Evolutionary conservation across 2,888 invertebrate species (phyloP).

Genomic region (Patella depressa): DNA sequence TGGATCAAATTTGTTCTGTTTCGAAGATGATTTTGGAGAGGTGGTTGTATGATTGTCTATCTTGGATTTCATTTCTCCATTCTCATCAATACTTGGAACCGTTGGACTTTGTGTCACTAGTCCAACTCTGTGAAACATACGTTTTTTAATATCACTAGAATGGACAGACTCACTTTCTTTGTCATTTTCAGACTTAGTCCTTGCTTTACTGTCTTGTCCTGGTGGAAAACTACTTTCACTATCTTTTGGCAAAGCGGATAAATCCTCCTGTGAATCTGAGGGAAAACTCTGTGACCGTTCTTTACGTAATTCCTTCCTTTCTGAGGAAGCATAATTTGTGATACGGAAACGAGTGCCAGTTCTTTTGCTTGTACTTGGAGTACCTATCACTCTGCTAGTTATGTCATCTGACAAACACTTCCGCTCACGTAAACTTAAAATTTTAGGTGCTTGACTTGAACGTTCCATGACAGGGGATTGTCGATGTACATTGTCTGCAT

Average conservation of each 20-base stretch:
- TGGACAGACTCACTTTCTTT: constrained; percentile 2
- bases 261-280: constrained; percentile 30
- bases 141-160: background rate
- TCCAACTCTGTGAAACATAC: background rate
- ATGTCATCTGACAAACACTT: constrained; percentile 49
- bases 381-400: constrained; percentile 30
- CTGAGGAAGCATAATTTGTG: background rate
- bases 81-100: constrained; percentile 5
- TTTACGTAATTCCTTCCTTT: constrained; percentile 31
- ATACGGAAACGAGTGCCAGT: constrained; percentile 20
- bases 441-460: constrained; percentile 32
- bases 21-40: background rate
- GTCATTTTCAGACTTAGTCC: constrained; percentile 32
- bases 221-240: constrained; percentile 30
- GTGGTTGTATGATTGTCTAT: background rate
- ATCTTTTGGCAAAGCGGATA: constrained; percentile 32
- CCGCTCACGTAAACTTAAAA: constrained; percentile 36
- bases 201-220: constrained; percentile 40
- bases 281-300: constrained; percentile 40
- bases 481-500: constrained; percentile 26
- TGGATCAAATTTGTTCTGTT: background rate
- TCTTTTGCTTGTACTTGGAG: constrained; percentile 15
- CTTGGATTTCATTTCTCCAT: constrained; percentile 14
- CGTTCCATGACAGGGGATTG: constrained; percentile 35
- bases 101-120: background rate